These are phyloP conservation scores for Apis florea DNA, from an alignment of 1,140 invertebrate genomes.

Conservation along the genomic window DNA sequence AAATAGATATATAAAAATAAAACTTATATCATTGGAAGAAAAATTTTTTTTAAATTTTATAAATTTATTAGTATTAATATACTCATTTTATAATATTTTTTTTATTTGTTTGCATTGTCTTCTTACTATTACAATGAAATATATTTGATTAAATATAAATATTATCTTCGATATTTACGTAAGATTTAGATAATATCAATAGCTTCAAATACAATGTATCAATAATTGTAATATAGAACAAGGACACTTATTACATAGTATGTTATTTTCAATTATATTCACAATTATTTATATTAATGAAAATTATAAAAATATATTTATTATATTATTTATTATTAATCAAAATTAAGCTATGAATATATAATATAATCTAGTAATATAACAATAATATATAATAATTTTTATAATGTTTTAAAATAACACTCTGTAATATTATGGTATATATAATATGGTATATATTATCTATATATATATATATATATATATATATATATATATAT, in stretches of 20 bases:
- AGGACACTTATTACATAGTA: conserved; percentile 50
- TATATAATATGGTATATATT: too few species aligned
- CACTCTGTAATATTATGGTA: too few species aligned
- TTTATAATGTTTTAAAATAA: too few species aligned
- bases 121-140: neutral
- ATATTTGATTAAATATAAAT: neutral
- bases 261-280: neutral
- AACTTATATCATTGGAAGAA: neutral
- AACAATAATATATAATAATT: too few species aligned
- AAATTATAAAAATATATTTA: neutral
- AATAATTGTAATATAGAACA: conserved; percentile 58
- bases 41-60: neutral
- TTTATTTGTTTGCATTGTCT: neutral
- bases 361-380: too few species aligned
- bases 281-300: conserved; percentile 1
- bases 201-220: conserved; percentile 43
- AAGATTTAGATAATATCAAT: conserved; percentile 8
- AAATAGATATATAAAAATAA: neutral
- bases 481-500: neutral
- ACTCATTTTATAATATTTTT: neutral
- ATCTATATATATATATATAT: too few species aligned
- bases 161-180: conserved; percentile 24
- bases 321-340: neutral
- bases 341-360: too few species aligned
- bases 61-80: neutral